Conservation (phyloP, 1,140 invertebrate species). For the Zaprionus africanus region DNA sequence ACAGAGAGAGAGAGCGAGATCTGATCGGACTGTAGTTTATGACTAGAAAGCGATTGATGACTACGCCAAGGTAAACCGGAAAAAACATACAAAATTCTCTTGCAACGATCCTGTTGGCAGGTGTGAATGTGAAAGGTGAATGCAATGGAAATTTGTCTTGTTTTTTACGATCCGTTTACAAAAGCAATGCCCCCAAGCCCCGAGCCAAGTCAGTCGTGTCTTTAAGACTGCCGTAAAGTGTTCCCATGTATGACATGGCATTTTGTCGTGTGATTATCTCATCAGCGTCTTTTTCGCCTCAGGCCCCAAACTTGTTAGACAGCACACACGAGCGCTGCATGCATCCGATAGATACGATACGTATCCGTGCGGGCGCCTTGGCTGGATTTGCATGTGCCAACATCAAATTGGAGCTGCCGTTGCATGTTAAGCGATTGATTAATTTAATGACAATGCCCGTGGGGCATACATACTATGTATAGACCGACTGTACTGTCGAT, state of each 20-base stretch:
- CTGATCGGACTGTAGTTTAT: neutral
- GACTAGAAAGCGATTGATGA: neutral
- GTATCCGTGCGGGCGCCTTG: constrained; percentile 2
- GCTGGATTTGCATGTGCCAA: constrained; percentile 73
- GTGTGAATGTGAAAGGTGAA: neutral
- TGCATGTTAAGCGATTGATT: constrained; percentile 75
- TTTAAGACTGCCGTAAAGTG: constrained; percentile 43
- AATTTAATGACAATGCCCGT: constrained; percentile 78
- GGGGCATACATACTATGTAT: constrained; percentile 51
- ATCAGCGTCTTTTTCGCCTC: constrained; percentile 54
- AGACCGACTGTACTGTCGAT: constrained; percentile 13
- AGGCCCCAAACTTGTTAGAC: constrained; percentile 47
- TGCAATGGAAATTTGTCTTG: constrained; percentile 1
- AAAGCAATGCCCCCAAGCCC: constrained; percentile 18
- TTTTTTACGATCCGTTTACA: constrained; percentile 11
- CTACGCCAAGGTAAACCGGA: neutral
- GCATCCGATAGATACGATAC: constrained; percentile 49
- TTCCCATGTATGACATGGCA: constrained; percentile 64
- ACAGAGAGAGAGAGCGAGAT: neutral
- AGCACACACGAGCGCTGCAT: constrained; percentile 19
- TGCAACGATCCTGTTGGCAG: neutral
- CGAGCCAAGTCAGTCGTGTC: neutral
- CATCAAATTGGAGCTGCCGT: constrained; percentile 57
- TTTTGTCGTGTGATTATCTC: constrained; percentile 73
- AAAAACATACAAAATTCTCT: neutral